Conservation (phyloP, 1,140 invertebrate genomes). For the Olivierus martensii region DNA sequence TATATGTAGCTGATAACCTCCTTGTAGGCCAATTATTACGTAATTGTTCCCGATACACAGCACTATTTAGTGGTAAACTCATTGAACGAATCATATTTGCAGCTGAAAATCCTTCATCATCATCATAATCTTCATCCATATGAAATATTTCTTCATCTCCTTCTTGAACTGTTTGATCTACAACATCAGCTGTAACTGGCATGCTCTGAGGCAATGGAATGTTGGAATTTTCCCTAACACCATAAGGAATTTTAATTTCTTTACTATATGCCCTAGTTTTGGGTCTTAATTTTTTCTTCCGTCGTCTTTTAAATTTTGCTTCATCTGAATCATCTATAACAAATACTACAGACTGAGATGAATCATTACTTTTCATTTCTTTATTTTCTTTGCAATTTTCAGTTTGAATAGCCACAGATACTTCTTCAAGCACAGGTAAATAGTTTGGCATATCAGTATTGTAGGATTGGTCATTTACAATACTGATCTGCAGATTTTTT, state of each 20-base stretch:
- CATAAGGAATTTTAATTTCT: not conserved
- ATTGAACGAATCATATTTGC: conserved; percentile 6
- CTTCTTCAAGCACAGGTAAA: too few species aligned
- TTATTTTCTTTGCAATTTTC: too few species aligned
- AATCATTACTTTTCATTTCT: too few species aligned
- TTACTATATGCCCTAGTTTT: too few species aligned
- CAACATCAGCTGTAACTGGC: not conserved
- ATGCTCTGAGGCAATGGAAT: not conserved
- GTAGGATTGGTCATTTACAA: too few species aligned
- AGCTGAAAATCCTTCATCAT: conserved; percentile 21
- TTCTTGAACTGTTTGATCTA: not conserved
- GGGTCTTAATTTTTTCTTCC: too few species aligned
- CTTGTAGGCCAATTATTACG: conserved; percentile 7
- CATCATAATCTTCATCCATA: conserved; percentile 46
- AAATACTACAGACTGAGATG: too few species aligned
- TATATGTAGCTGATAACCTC: conserved; percentile 9
- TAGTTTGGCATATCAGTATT: too few species aligned
- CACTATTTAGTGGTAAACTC: conserved; percentile 7
- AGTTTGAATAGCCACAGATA: too few species aligned
- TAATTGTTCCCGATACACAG: conserved; percentile 2
- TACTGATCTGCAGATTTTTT: too few species aligned
- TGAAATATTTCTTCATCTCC: conserved; percentile 28
- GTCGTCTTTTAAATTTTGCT: too few species aligned
- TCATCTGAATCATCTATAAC: too few species aligned
- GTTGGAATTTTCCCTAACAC: not conserved